Evolutionary conservation across 1,140 invertebrate species (phyloP).

Genomic region (Drosophila chauvacae): DNA sequence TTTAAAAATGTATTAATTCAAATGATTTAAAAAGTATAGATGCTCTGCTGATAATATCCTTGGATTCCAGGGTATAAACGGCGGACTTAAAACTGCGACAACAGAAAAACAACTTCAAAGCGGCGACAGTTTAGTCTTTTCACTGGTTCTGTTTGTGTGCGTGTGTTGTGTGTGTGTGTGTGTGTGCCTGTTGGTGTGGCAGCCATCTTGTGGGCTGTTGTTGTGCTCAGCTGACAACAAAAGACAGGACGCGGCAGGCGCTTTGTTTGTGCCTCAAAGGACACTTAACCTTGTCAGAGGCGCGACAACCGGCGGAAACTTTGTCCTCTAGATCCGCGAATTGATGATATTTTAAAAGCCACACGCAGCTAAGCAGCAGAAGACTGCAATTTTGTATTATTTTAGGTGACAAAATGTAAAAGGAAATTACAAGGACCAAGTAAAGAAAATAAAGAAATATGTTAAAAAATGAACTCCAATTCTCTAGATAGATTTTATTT

Average conservation of each 20-base stretch:
- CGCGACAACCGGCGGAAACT: slow-evolving; percentile 26
- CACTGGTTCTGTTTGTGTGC: slow-evolving; percentile 1
- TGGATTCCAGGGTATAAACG: slow-evolving; percentile 6
- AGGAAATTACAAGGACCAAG: background rate
- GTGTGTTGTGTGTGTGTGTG: slow-evolving; percentile 8
- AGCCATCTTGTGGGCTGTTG: slow-evolving; percentile 43
- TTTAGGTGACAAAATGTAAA: background rate
- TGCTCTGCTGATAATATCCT: background rate
- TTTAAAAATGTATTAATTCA: background rate
- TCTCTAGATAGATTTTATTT: no score
- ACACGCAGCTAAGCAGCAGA: background rate
- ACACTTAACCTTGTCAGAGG: slow-evolving; percentile 58
- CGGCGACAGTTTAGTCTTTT: slow-evolving; percentile 52
- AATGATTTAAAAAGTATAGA: background rate
- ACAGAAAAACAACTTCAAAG: slow-evolving; percentile 33
- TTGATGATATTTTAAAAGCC: slow-evolving; percentile 39
- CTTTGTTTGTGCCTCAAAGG: slow-evolving; percentile 47
- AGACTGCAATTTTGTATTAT: background rate
- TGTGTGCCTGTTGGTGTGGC: slow-evolving; percentile 9
- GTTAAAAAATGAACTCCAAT: background rate
- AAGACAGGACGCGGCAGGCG: slow-evolving; percentile 44
- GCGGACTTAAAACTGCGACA: slow-evolving; percentile 11
- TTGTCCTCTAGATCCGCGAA: slow-evolving; percentile 26
- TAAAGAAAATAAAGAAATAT: background rate
- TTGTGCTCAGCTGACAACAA: slow-evolving; percentile 57